Conservation (phyloP, 2,113 vertebrate genomes). For the Hippocampus abdominalis region DNA sequence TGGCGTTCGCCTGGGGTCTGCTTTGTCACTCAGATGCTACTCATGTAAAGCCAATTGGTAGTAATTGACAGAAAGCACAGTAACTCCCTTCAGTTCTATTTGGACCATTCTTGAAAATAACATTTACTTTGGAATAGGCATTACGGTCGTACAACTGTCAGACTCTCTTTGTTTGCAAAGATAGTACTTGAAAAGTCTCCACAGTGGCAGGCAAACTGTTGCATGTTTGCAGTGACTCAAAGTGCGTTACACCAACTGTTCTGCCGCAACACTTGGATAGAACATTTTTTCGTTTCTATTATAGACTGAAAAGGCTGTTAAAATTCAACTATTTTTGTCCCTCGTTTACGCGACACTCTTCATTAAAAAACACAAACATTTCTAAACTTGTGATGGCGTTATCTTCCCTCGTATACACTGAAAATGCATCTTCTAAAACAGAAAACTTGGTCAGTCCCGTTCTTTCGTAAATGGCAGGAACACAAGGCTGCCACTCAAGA, state of each 20-base stretch:
- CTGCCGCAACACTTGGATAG: not conserved
- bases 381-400: not conserved
- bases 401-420: no score
- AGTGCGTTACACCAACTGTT: not conserved
- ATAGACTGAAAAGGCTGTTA: no score
- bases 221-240: not conserved
- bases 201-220: not conserved
- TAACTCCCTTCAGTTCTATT: not conserved
- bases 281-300: no score
- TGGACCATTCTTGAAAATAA: not conserved
- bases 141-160: no score
- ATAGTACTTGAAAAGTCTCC: not conserved
- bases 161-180: not conserved
- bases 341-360: not conserved
- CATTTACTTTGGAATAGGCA: not conserved
- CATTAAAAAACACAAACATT: not conserved
- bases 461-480: not conserved
- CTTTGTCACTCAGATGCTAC: not conserved
- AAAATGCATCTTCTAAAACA: no score
- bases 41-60: constrained; percentile 10
- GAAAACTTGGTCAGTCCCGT: not conserved
- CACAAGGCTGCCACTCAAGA: not conserved
- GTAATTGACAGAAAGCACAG: not conserved
- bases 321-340: not conserved
- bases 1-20: constrained; percentile 4